Base-by-base conservation (phyloP, 2,888 invertebrate species). In the Fissipunctia ypsillon region DNA sequence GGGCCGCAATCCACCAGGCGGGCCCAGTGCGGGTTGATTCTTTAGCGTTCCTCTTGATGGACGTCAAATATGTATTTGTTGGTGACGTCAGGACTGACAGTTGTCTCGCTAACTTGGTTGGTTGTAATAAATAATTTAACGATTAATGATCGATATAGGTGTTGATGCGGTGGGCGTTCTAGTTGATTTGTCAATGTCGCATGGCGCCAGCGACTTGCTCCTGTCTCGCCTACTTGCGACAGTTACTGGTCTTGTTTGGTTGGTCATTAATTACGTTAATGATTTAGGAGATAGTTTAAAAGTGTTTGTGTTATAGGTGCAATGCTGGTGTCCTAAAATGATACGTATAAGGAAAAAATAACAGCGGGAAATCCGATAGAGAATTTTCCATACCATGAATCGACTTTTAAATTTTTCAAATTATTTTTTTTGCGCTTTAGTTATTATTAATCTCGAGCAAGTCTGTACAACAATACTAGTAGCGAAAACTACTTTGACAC, bases 181-280 rank as follows among this genome's bases (percentile, higher is more conserved):
- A 77, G 61, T 85, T 76, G 83, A 88, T 57, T 88, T 84, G 77
- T 84, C 88, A 87, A 87, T 87, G 87, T 72, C 83, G 69, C 64
- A 67, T 60, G 86, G 88, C 84, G 84, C 86, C 81, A 79, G 61
- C 59, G 10, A 57, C 48, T 77, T 64, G 76, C 76, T 77, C 45
- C 81, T 61, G 60, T 69, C 60, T 79, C 82, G 64, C 78, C 80
- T 78, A 88, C 80, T 84, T 78, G 76, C 73, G 66, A 70, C 71
- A 84, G 72, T 80, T 65, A 71, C 73, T 72, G 54, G 71, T 67
- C 64, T 74, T 52, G 84, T 76, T 83, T 69, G 71, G 43, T 50
- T 31, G 31, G 41, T 73, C n/a, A 67, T 73, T 73, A 63, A 65
- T 71, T 71, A 63, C 60, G 59, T 0, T 70, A 65, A 60, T 57